Conservation (phyloP, 2,113 vertebrate species). For the Catagonus wagneri region DNA sequence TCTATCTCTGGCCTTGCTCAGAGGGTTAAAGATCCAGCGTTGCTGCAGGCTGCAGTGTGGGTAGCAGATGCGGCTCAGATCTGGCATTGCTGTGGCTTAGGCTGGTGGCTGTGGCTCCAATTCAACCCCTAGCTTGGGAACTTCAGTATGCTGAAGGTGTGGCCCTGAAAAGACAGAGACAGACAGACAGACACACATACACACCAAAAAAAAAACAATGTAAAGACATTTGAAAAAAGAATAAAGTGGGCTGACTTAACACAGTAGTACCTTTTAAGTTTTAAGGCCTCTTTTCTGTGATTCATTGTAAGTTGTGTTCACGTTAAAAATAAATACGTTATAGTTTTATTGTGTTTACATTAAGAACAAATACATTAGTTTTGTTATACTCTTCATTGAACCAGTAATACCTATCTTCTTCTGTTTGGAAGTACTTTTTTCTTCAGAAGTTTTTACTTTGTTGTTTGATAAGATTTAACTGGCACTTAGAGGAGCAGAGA, state of each 20-base stretch:
- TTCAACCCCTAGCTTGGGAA: no score
- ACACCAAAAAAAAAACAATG: no score
- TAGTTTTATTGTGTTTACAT: conserved; percentile 8
- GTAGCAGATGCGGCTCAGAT: no score
- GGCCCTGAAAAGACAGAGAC: no score
- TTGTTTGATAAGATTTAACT: not conserved
- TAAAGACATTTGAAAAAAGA: not conserved
- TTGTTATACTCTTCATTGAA: not conserved
- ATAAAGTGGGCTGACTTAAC: not conserved
- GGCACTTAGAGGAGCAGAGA: not conserved
- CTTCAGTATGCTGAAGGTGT: no score
- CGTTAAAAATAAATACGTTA: not conserved
- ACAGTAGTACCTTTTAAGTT: not conserved
- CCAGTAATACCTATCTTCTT: not conserved
- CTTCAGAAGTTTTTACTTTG: not conserved
- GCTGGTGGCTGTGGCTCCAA: no score
- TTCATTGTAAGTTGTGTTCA: not conserved
- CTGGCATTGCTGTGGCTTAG: no score
- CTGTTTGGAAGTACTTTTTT: not conserved
- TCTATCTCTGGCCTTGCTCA: no score
- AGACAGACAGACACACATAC: no score
- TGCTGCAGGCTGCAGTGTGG: no score
- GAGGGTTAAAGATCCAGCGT: no score
- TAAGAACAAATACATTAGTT: not conserved
- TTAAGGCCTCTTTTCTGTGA: conserved; percentile 3